Evolutionary conservation across 2,888 invertebrate genomes (phyloP).

Genomic region (Hetaerina titia): DNA sequence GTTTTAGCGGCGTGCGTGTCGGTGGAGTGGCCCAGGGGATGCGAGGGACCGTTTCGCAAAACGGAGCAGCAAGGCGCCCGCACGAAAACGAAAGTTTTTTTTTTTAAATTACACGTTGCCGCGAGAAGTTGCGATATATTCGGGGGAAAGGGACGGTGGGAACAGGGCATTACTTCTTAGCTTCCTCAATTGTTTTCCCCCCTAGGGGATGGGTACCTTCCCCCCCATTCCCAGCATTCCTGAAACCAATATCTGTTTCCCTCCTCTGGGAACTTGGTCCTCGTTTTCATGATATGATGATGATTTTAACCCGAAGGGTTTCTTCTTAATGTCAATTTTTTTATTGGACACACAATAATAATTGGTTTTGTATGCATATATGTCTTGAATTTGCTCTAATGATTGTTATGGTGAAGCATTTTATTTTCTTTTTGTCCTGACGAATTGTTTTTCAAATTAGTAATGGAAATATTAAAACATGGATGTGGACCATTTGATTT

Average conservation of each 20-base stretch:
- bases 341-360: no score
- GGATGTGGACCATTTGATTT: no score
- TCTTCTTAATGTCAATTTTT: no score
- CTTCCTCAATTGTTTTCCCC: not conserved
- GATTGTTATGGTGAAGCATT: not conserved
- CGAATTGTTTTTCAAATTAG: not conserved
- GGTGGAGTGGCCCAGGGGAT: not conserved
- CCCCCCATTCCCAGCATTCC: no score
- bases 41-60: not conserved
- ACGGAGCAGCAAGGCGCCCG: not conserved
- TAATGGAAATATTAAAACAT: not conserved
- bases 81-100: not conserved
- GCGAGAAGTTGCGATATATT: not conserved
- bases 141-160: not conserved
- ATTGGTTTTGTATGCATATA: no score
- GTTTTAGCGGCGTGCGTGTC: not conserved
- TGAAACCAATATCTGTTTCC: not conserved
- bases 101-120: not conserved
- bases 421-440: not conserved
- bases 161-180: not conserved
- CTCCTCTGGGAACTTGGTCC: not conserved
- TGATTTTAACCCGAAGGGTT: no score
- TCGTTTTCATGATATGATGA: no score
- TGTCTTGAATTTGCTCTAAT: not conserved
- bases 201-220: not conserved